Base-by-base conservation (phyloP, 2,888 invertebrate genomes). In the Orthonychiurus folsomi region DNA sequence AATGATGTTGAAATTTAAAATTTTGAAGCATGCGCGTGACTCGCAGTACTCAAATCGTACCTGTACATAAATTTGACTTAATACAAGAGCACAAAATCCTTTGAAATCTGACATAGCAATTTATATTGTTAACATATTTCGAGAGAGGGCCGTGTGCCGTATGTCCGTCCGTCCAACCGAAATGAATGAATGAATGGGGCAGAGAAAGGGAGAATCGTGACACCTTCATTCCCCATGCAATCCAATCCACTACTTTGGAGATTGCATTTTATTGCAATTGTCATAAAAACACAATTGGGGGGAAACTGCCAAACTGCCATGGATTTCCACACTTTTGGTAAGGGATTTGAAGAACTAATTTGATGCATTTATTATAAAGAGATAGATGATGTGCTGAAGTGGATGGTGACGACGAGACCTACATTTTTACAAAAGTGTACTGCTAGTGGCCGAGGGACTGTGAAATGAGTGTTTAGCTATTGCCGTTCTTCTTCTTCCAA, bases 351-450 rank as follows among this genome's bases (percentile, higher is more conserved):
- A 37, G 37, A 9, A 9, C 37, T 37, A 15, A 37, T 9, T 37
- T 37, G 15, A 37, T 37, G 37, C 15, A 5, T 5, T 37, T 9
- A 37, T 15, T 37, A 37, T 5, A 5, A 37, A 9, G 9, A 37
- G 37, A 37, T n/a, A n/a, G 15, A 37, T 37, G 37, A 37, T 37
- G 37, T 5, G 15, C 9, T 9, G 37, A 15, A 37, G 37, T 37
- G 9, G 37, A 9, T 5, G 15, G 15, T 37, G 37, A 37, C 37
- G 37, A 37, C 15, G 37, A 37, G 37, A 37, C 37, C 37, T 37
- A 37, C 37, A 37, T 37, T 37, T 37, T 37, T 37, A 37, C 37
- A 37, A 37, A 37, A 37, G n/a, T n/a, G n/a, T n/a, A n/a, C n/a
- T 37, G 37, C 15, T 37, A 5, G 37, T 37, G 9, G n/a, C n/a